phyloP scores from a whole-genome alignment of 2,113 vertebrate species.

The Nothoprocta pentlandii region DNA sequence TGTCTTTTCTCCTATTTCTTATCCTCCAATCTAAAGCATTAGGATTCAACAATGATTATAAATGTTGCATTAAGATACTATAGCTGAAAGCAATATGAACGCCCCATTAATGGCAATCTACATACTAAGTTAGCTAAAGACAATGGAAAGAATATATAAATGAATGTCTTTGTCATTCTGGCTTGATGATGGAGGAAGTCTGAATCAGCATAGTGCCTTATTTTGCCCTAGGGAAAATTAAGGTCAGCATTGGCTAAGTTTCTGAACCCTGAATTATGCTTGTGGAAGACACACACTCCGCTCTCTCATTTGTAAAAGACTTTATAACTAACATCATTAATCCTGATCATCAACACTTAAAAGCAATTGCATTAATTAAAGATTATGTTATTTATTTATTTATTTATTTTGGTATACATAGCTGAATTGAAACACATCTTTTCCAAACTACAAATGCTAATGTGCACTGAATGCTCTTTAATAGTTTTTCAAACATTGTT shows the following conservation, averaged over 20 bases:
- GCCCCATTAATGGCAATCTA: background rate
- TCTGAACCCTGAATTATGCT: background rate
- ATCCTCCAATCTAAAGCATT: background rate
- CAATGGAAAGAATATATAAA: background rate
- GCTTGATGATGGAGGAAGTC: background rate
- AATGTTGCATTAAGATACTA: background rate
- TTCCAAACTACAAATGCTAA: background rate
- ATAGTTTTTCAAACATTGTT: background rate
- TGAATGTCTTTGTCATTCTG: background rate
- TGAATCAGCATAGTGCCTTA: background rate
- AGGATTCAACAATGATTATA: background rate
- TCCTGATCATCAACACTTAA: conserved; percentile 2
- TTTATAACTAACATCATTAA: background rate
- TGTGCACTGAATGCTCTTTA: background rate
- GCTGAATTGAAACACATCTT: background rate
- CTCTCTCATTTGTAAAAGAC: background rate
- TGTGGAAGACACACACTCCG: background rate
- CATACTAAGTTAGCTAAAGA: background rate
- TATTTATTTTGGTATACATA: background rate
- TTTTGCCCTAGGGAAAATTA: background rate
- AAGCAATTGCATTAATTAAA: conserved; percentile 20
- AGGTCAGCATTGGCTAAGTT: background rate
- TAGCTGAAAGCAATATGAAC: background rate
- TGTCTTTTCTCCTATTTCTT: background rate
- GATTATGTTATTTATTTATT: background rate